Base-by-base conservation (phyloP, 2,888 invertebrate species). In the Ditula angustiorana region DNA sequence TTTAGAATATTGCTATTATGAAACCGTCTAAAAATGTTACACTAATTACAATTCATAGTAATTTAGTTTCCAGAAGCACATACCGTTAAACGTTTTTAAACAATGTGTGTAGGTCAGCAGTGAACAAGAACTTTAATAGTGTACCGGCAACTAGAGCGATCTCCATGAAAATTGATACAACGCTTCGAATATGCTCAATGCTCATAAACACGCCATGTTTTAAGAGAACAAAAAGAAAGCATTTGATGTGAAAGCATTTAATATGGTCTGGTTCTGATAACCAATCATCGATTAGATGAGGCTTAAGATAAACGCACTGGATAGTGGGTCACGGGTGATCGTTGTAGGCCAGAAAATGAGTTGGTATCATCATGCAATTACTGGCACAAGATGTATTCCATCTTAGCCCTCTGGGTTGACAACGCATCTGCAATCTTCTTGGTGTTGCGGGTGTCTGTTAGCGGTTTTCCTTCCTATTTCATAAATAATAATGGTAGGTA, bases 211-310 rank as follows among this genome's bases (percentile, higher is more conserved):
- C 50, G 57, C 30, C 30, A 63, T 33, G 21, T 30, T 30, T 1
- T 30, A 50, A 23, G 16, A 47, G 41, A 56, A 63, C 24, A 57
- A 47, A 61, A 61, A 47, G 35, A 49, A 57, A 50, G 41, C 57
- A 50, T 35, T 63, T 50, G 26, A 58, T 44, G 63, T 52, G 63
- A 63, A 63, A 63, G 63, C 57, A 63, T 63, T 58, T 44, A 30
- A 52, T 61, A 46, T 56, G 37, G 13, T 62, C 33, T 57, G 57
- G 23, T 44, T 58, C 33, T 52, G 33, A 44, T 57, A 44, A 57
- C 63, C 63, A 63, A 41, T 58, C 44, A 58, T 57, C 33, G 33
- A 63, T 63, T 63, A 44, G 63, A 58, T 63, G 41, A 11, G 44
- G 13, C 57, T 26, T 5, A n/a, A 21, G 57, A 58, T 58, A 50